phyloP scores from a whole-genome alignment of 1,140 invertebrate species.

The Lordiphosa mommai region DNA sequence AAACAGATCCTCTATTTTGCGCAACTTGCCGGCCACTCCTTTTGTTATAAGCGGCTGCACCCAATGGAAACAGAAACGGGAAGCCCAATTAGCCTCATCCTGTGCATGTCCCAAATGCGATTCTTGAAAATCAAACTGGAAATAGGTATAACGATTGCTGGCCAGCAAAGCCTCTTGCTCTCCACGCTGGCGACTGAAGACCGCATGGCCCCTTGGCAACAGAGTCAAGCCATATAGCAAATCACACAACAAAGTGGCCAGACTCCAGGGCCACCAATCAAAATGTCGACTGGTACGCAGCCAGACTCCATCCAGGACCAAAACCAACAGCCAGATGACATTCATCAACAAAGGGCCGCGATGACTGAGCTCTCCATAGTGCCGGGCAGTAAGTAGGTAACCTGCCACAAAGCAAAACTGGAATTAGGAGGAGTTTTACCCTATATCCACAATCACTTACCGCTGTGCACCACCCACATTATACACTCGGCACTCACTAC shows the following conservation, averaged over 20 bases:
- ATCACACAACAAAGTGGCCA: constrained; percentile 81
- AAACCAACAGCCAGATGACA: constrained; percentile 84
- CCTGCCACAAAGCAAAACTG: constrained; percentile 47
- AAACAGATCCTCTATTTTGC: constrained; percentile 90
- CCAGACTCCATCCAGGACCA: constrained; percentile 83
- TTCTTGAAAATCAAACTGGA: constrained; percentile 80
- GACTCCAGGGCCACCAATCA: constrained; percentile 80
- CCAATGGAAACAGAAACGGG: constrained; percentile 92
- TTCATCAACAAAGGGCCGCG: constrained; percentile 86
- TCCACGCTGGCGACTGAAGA: constrained; percentile 13
- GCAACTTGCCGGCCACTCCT: constrained; percentile 87
- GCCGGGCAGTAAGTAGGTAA: constrained; percentile 86
- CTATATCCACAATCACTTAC: constrained; percentile 37
- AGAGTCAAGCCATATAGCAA: constrained; percentile 84
- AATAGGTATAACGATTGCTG: constrained; percentile 62
- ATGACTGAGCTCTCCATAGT: constrained; percentile 83
- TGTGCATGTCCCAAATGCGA: constrained; percentile 89
- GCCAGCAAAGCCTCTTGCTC: constrained; percentile 83
- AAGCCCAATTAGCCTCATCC: constrained; percentile 86
- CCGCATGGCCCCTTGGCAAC: constrained; percentile 81
- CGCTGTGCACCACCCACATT: constrained; percentile 89
- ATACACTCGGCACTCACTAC: constrained; percentile 84
- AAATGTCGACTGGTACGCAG: constrained; percentile 80
- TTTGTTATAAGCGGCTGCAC: constrained; percentile 91
- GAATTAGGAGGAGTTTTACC: neutral